A percentile compares a stretch with the other conserved stretches of the same genome.
These are phyloP conservation scores for Ceratosolen solmsi DNA, from an alignment of 1,140 invertebrate genomes.

Conservation along the genomic window DNA sequence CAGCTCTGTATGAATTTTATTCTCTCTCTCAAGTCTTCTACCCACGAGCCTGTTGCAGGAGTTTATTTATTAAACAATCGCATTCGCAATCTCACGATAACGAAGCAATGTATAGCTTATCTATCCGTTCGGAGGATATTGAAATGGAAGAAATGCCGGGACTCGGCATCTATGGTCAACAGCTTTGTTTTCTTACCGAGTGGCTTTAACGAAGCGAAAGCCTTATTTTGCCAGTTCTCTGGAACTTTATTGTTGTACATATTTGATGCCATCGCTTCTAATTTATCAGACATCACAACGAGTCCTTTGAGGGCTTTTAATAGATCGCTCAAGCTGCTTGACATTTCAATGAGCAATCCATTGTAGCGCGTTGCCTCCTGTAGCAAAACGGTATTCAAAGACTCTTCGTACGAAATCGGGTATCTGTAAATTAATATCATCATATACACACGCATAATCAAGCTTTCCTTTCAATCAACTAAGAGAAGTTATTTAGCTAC, in stretches of 20 bases:
- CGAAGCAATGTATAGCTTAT: no score
- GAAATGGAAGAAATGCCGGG: no score
- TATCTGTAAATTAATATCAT: constrained; percentile 73
- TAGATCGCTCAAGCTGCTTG: constrained; percentile 78
- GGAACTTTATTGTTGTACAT: constrained; percentile 82
- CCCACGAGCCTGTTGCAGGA: constrained; percentile 76
- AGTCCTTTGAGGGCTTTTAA: constrained; percentile 84
- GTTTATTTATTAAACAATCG: neutral
- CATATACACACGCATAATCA: neutral
- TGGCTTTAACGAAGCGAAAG: constrained; percentile 88
- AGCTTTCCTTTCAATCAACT: neutral
- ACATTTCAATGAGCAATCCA: constrained; percentile 78
- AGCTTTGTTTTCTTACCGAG: constrained; percentile 75
- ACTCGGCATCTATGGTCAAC: neutral
- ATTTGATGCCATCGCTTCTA: constrained; percentile 80
- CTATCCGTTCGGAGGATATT: no score
- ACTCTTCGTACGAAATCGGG: constrained; percentile 86
- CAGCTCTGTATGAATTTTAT: constrained; percentile 80
- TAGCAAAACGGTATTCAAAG: constrained; percentile 86
- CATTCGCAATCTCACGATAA: neutral
- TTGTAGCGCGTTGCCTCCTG: constrained; percentile 88
- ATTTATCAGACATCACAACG: constrained; percentile 83
- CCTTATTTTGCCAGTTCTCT: constrained; percentile 79
- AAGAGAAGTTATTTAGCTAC: neutral
- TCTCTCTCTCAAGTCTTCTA: constrained; percentile 75